Evolutionary conservation across 2,797 vertebrate species (phyloP).

Genomic region (Eremophila alpestris): DNA sequence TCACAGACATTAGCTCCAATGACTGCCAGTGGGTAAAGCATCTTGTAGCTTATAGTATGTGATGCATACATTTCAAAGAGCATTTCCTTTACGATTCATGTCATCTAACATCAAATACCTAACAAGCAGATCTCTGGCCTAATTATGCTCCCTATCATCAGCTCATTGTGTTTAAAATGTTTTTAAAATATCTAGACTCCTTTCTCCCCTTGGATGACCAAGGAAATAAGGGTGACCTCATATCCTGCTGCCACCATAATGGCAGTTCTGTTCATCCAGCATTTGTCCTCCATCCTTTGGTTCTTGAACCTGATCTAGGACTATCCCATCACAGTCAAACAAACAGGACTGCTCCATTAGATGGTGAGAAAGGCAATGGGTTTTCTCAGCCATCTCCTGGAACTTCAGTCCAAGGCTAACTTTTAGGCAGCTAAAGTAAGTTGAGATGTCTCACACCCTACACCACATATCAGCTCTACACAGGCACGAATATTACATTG

Average conservation of each 20-base stretch:
- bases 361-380: background rate
- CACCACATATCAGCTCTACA: background rate
- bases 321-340: background rate
- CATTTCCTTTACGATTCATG: background rate
- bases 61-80: background rate
- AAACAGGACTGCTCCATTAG: background rate
- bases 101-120: background rate
- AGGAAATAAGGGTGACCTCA: background rate
- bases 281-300: background rate
- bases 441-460: background rate
- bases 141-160: background rate
- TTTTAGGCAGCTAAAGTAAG: background rate
- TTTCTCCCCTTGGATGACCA: background rate
- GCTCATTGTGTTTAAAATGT: background rate
- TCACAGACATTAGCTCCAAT: background rate
- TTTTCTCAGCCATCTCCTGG: background rate
- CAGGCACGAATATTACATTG: background rate
- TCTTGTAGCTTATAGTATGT: background rate
- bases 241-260: background rate
- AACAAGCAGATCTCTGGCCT: background rate
- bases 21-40: background rate
- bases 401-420: background rate
- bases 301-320: background rate
- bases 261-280: background rate
- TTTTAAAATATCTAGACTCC: background rate